Percentiles rank a stretch among this genome's conserved stretches.
phyloP scores from a whole-genome alignment of 2,888 invertebrate genomes.

The Dasypogon diadema region DNA sequence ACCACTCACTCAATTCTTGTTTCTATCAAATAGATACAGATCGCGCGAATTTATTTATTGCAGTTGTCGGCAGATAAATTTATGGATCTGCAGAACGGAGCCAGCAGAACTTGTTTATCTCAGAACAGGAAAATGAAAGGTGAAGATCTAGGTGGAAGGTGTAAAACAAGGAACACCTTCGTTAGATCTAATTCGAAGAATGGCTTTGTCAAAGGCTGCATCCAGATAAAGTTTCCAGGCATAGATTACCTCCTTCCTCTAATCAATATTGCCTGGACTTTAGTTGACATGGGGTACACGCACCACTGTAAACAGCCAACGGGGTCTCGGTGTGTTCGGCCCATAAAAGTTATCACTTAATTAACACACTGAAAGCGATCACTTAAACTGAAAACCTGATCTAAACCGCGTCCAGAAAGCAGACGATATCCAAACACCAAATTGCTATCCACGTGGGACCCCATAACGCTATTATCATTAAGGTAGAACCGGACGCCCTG shows the following conservation, averaged over 20 bases:
- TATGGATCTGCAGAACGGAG: slow-evolving; percentile 22
- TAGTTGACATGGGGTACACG: neutral
- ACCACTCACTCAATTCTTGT: slow-evolving; percentile 46
- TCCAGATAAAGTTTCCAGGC: no score
- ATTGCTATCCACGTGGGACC: slow-evolving; percentile 14
- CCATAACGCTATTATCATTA: neutral
- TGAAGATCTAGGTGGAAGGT: slow-evolving; percentile 33
- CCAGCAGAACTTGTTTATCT: slow-evolving; percentile 35
- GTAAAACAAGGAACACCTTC: slow-evolving; percentile 48
- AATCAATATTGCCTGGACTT: neutral
- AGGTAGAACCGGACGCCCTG: neutral
- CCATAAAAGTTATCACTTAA: slow-evolving; percentile 24
- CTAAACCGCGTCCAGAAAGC: neutral
- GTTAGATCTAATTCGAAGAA: slow-evolving; percentile 8
- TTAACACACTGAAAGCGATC: slow-evolving; percentile 8
- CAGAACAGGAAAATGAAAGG: slow-evolving; percentile 7
- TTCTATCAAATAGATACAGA: slow-evolving; percentile 48
- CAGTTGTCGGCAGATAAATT: slow-evolving; percentile 45
- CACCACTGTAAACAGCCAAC: neutral
- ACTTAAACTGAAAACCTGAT: neutral
- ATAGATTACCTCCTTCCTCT: no score
- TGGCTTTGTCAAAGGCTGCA: neutral
- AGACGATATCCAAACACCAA: slow-evolving; percentile 4
- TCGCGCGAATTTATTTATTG: slow-evolving; percentile 47
- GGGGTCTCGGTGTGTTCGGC: neutral